Conservation (phyloP, 2,113 vertebrate species). For the Mus spicilegus region DNA sequence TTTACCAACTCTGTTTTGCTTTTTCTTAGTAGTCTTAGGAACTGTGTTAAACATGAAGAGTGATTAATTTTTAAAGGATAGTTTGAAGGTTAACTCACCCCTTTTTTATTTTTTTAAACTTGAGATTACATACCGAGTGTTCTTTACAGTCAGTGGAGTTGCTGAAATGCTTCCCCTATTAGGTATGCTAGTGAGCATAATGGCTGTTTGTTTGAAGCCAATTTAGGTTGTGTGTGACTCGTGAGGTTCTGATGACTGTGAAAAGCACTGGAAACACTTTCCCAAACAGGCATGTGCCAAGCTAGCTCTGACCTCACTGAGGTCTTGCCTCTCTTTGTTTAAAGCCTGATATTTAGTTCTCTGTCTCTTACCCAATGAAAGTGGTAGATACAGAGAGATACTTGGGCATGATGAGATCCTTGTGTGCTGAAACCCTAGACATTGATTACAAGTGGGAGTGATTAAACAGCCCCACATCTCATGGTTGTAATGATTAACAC, state of each 20-base stretch:
- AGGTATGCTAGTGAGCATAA: background rate
- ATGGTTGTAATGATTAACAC: slow-evolving; percentile 10
- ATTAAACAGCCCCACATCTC: background rate
- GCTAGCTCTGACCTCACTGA: background rate
- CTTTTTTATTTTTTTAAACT: background rate
- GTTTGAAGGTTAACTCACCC: background rate
- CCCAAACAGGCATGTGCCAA: background rate
- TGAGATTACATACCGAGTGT: background rate
- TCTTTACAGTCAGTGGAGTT: background rate
- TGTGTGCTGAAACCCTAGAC: background rate
- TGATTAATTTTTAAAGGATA: background rate
- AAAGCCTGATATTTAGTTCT: background rate
- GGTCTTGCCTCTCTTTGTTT: background rate
- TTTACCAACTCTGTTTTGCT: background rate
- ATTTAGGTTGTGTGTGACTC: background rate
- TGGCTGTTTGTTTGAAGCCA: background rate
- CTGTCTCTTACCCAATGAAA: background rate
- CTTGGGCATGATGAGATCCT: background rate
- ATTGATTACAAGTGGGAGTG: background rate
- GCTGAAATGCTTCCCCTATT: background rate
- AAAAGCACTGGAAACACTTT: background rate
- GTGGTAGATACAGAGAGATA: background rate
- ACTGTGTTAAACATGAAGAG: background rate
- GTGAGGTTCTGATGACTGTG: background rate
- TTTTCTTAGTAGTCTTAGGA: background rate